phyloP scores from a whole-genome alignment of 2,797 vertebrate species.

The Falco biarmicus region DNA sequence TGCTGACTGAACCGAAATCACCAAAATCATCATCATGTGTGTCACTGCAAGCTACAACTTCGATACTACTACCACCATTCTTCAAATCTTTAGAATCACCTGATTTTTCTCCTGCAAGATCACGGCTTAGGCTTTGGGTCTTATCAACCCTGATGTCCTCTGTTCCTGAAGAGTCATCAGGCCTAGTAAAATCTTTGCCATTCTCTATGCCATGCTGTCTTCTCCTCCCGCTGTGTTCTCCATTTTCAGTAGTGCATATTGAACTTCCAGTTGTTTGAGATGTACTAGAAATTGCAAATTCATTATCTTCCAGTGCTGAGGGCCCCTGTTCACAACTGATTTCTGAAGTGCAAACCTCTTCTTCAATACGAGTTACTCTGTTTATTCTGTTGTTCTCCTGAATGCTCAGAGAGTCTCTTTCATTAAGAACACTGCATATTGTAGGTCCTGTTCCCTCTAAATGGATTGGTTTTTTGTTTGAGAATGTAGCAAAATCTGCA shows the following conservation, averaged over 20 bases:
- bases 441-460: slow-evolving; percentile 55
- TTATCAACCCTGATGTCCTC: slow-evolving; percentile 24
- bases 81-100: slow-evolving; percentile 53
- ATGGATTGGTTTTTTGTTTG: slow-evolving; percentile 73
- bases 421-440: slow-evolving; percentile 61
- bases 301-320: slow-evolving; percentile 58
- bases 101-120: slow-evolving; percentile 41
- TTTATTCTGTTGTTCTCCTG: slow-evolving; percentile 76
- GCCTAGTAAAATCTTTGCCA: slow-evolving; percentile 44
- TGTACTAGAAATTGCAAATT: slow-evolving; percentile 51
- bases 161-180: slow-evolving; percentile 43
- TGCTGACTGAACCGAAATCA: slow-evolving; percentile 85
- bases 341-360: slow-evolving; percentile 68
- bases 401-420: slow-evolving; percentile 67
- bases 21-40: slow-evolving; percentile 82
- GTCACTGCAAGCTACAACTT: slow-evolving; percentile 72
- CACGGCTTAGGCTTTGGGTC: slow-evolving; percentile 52
- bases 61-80: slow-evolving; percentile 61
- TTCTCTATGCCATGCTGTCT: slow-evolving; percentile 18
- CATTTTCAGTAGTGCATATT: slow-evolving; percentile 65
- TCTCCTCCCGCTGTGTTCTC: slow-evolving; percentile 36
- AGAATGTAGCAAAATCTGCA: slow-evolving; percentile 86
- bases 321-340: slow-evolving; percentile 59
- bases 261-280: slow-evolving; percentile 64
- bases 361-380: slow-evolving; percentile 52